Conservation (phyloP, 2,888 invertebrate genomes). For the Diogma glabrata region DNA sequence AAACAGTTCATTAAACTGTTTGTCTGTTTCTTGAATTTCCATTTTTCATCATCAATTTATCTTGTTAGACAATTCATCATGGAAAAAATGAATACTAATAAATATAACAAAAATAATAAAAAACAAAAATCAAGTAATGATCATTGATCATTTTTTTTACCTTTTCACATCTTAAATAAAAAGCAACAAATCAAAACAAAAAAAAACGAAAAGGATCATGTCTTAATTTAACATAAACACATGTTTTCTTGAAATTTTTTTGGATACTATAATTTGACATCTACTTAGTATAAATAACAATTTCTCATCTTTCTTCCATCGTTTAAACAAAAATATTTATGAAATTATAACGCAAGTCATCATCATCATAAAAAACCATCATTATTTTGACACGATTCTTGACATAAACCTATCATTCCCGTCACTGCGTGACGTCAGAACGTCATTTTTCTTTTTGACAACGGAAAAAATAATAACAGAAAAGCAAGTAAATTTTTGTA, state of each 20-base stretch:
- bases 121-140: too few relatives aligned
- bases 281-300: background rate
- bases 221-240: conserved; percentile 2
- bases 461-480: conserved; percentile 3
- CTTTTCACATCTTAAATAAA: too few relatives aligned
- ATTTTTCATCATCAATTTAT: too few relatives aligned
- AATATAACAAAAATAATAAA: too few relatives aligned
- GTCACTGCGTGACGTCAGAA: conserved; percentile 10
- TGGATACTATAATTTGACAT: conserved; percentile 6
- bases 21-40: too few relatives aligned
- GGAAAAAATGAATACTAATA: too few relatives aligned
- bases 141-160: too few relatives aligned
- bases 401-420: conserved; percentile 8
- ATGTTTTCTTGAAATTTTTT: conserved; percentile 1
- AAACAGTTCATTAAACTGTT: too few relatives aligned
- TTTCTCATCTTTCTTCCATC: conserved; percentile 4
- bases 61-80: too few relatives aligned
- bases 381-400: conserved; percentile 10
- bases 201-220: conserved; percentile 2
- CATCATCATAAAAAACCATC: conserved; percentile 6
- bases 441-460: conserved; percentile 7
- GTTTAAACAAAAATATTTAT: conserved; percentile 2
- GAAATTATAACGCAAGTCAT: conserved; percentile 10
- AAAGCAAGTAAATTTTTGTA: conserved; percentile 2
- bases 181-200: too few relatives aligned